These are phyloP conservation scores for Romanomermis culicivorax DNA, from an alignment of 2,888 invertebrate species.

Conservation along the genomic window DNA sequence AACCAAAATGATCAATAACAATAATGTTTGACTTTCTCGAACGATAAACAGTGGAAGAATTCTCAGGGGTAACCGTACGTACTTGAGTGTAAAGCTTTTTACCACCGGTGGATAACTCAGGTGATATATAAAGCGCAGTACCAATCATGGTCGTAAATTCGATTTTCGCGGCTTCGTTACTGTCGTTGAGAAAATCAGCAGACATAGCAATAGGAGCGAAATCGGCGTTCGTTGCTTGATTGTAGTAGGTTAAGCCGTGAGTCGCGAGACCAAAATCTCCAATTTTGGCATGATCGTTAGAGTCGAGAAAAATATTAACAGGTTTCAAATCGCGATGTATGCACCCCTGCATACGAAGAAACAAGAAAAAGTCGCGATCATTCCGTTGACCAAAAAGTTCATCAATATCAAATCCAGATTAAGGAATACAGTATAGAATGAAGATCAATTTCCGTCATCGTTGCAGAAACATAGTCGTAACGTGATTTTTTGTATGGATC, in stretches of 20 bases:
- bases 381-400: too few species aligned
- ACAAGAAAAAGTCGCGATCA: constrained; percentile 2
- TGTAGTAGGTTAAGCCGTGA: neutral
- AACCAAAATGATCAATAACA: too few species aligned
- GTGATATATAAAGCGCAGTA: constrained; percentile 80
- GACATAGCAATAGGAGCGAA: neutral
- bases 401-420: too few species aligned
- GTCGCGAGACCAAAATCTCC: constrained; percentile 94
- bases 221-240: neutral
- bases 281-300: constrained; percentile 74
- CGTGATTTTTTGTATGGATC: too few species aligned
- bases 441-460: too few species aligned
- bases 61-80: too few species aligned
- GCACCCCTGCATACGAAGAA: constrained; percentile 15
- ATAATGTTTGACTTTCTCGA: too few species aligned
- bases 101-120: constrained; percentile 49
- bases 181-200: neutral
- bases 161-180: neutral
- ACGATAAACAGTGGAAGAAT: too few species aligned
- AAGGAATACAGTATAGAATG: too few species aligned
- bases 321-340: constrained; percentile 34
- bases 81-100: constrained; percentile 53
- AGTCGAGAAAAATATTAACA: constrained; percentile 82
- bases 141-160: constrained; percentile 46
- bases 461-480: too few species aligned